These are phyloP conservation scores for Camponotus vicinus DNA, from an alignment of 1,140 invertebrate genomes.

Conservation along the genomic window DNA sequence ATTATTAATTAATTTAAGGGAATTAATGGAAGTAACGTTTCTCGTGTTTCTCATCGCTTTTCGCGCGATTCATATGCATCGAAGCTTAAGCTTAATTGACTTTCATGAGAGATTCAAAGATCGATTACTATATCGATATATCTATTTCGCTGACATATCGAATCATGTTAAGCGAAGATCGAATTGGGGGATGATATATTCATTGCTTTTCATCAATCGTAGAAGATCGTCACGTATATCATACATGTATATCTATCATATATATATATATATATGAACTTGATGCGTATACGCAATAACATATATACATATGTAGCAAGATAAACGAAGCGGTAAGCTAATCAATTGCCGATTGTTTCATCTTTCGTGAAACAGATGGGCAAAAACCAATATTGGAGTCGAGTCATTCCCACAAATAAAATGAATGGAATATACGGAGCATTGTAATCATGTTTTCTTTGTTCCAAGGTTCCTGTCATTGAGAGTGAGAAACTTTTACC, in stretches of 20 bases:
- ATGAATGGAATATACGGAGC: not conserved
- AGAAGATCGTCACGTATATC: not conserved
- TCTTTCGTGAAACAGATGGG: not conserved
- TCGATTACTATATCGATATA: constrained; percentile 47
- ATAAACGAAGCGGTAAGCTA: not conserved
- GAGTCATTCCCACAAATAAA: not conserved
- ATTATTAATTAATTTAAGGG: not conserved
- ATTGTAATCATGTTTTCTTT: constrained; percentile 1
- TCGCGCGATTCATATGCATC: constrained; percentile 6
- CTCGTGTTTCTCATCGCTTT: not conserved
- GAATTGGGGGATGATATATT: constrained; percentile 2
- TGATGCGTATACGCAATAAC: not conserved
- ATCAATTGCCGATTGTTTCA: not conserved
- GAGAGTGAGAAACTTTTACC: not conserved
- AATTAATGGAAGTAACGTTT: not conserved
- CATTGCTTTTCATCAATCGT: constrained; percentile 37
- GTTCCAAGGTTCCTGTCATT: constrained; percentile 1
- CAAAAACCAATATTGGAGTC: not conserved
- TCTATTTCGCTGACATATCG: constrained; percentile 51
- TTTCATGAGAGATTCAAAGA: constrained; percentile 34
- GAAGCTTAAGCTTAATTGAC: constrained; percentile 39
- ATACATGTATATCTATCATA: not conserved
- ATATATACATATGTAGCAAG: not conserved
- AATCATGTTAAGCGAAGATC: constrained; percentile 30
- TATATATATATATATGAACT: constrained; percentile 6